Evolutionary conservation across 2,888 invertebrate species (phyloP), one percentile per base, ranked within the genome.

Genomic region (Eumacrocentrus americanus): DNA sequence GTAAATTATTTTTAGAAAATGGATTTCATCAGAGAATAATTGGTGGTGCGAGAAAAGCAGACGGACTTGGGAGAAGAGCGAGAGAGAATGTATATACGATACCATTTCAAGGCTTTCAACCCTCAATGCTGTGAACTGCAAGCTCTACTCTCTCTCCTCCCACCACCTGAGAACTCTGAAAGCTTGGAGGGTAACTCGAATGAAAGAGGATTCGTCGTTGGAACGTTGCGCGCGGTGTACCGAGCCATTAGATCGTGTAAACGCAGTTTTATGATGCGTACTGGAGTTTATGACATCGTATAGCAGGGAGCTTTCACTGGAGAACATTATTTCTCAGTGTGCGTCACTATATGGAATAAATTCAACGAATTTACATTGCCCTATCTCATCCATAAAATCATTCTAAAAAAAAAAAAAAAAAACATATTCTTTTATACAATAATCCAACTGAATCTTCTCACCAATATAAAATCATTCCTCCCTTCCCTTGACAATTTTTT

Each of bases 221-320:
- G 61, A 54, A 62, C 52, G 51, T 57, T 52, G 53, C 38, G 67
- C 51, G 68, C 60, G 59, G 61, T 63, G 60, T 67, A 67, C 66
- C 65, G 68, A 68, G 61, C 67, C 70, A 69, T 66, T 65, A 67
- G 68, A 69, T 67, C 72, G 70, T 67, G 68, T 72, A 69, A 72
- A 69, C 64, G 68, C 69, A 66, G 62, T 70, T 72, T 72, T 70
- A 72, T 70, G 70, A 70, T 69, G 69, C 71, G 70, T 69, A 62
- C 63, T 5, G 18, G 58, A 63, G 66, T 61, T 67, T 64, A 65
- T 46, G 64, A 63, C 61, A 62, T 47, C 60, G 46, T 61, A 25
- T 54, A 18, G 35, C n/a, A 29, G 46, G 60, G 53, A 42, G 29
- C 29, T 29, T 46, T 16, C 9, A 46, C 46, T 46, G 9, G 46